A percentile compares a stretch with the other conserved stretches of the same genome.
phyloP scores from a whole-genome alignment of 1,140 invertebrate species.

The Heliconius eleuchia region DNA sequence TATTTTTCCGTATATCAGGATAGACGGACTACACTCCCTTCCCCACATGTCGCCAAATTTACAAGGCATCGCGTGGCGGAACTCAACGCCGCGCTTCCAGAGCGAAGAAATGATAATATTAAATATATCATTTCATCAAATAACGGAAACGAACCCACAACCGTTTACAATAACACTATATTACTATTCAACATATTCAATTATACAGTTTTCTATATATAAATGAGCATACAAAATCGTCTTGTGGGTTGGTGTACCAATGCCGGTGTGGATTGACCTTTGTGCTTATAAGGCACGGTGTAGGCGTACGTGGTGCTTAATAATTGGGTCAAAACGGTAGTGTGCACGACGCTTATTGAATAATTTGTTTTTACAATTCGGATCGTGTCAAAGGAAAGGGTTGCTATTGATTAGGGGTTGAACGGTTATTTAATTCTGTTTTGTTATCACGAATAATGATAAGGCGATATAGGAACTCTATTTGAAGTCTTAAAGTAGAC shows the following conservation, averaged over 20 bases:
- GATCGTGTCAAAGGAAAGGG: not conserved
- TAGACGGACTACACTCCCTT: no score
- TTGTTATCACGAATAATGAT: not conserved
- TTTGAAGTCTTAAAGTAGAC: no score
- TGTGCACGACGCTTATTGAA: conserved; percentile 6
- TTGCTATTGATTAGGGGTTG: not conserved
- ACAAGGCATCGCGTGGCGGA: no score
- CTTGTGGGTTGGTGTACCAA: conserved; percentile 27
- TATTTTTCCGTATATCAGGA: no score
- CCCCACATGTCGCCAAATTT: no score
- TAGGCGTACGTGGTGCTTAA: conserved; percentile 46
- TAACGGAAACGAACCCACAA: not conserved
- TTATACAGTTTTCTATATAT: conserved; percentile 8
- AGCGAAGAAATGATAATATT: no score
- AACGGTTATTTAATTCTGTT: not conserved
- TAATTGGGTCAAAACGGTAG: conserved; percentile 50
- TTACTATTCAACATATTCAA: not conserved
- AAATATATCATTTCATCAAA: no score
- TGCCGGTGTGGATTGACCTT: conserved; percentile 33
- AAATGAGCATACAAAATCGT: conserved; percentile 20
- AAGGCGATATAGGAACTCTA: no score
- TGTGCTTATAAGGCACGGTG: conserved; percentile 37
- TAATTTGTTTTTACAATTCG: not conserved
- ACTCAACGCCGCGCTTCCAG: no score
- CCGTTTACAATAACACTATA: not conserved